A percentile compares a stretch with the other conserved stretches of the same genome.
Evolutionary conservation across 2,888 invertebrate species (phyloP).

Genomic region (Argyra leucocephala): DNA sequence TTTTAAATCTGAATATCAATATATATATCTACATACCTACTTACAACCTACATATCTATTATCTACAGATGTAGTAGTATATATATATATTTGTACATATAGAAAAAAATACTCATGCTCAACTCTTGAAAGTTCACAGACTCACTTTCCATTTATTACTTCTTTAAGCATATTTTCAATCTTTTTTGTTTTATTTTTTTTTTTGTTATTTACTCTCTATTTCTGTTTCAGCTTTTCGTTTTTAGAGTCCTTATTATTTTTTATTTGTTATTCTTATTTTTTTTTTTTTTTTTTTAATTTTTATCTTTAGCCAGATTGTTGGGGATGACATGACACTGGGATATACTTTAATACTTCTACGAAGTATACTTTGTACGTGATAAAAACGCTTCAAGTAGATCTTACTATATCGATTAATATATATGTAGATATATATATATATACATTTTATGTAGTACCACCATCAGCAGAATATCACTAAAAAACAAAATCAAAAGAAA

Average conservation of each 20-base stretch:
- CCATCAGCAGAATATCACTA: background rate
- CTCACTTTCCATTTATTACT: slow-evolving; percentile 3
- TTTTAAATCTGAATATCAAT: too few species aligned
- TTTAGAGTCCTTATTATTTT: background rate
- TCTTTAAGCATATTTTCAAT: slow-evolving; percentile 1
- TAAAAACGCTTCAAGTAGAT: background rate
- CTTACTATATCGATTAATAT: background rate
- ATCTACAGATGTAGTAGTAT: too few species aligned
- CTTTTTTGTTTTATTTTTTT: background rate
- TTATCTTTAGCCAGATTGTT: slow-evolving; percentile 3
- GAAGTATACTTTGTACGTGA: slow-evolving; percentile 6
- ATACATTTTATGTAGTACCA: background rate
- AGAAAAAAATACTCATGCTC: background rate
- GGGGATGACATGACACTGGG: slow-evolving; percentile 6
- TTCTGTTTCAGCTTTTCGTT: background rate
- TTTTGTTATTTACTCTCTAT: background rate
- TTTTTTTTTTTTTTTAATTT: background rate
- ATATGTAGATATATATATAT: background rate
- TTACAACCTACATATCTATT: background rate
- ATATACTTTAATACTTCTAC: slow-evolving; percentile 4
- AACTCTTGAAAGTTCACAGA: slow-evolving; percentile 4
- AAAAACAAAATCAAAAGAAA: background rate
- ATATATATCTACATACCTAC: background rate
- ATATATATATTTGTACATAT: background rate
- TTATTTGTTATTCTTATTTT: background rate